A percentile compares a stretch with the other conserved stretches of the same genome.
Conservation (phyloP, 1,140 invertebrate species). For the Lepidurus arcticus region DNA sequence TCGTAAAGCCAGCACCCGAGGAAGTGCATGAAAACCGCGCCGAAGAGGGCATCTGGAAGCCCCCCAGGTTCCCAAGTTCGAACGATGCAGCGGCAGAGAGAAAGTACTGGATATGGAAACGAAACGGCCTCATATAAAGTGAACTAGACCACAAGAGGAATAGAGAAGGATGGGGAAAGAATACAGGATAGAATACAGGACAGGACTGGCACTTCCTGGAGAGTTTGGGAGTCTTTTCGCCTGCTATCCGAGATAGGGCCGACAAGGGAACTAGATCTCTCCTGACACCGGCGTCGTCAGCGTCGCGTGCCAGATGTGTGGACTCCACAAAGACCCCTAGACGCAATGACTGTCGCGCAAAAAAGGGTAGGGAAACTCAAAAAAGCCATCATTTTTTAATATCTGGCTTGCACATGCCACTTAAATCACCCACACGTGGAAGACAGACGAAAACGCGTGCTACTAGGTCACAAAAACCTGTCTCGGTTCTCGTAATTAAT, state of each 20-base stretch:
- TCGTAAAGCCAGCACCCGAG: no score
- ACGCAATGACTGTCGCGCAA: neutral
- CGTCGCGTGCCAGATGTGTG: conserved; percentile 16
- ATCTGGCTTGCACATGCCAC: neutral
- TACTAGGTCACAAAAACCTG: no score
- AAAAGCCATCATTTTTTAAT: neutral
- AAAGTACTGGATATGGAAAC: no score
- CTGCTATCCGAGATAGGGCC: neutral
- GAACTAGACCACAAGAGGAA: no score
- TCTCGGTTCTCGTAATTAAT: no score
- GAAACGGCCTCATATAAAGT: no score
- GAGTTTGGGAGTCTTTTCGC: neutral
- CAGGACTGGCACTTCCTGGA: neutral
- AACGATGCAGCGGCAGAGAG: no score
- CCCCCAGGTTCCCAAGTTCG: no score
- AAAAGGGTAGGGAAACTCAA: neutral
- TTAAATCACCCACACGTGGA: neutral
- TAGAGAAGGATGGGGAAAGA: no score
- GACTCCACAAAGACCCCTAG: neutral
- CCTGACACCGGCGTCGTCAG: conserved; percentile 5
- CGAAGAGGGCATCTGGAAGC: no score
- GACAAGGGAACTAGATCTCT: conserved; percentile 10
- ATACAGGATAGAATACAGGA: no score
- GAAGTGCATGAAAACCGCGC: no score
- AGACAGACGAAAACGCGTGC: neutral